Conservation (phyloP, 2,888 invertebrate genomes). For the Parascotia fuliginaria region DNA sequence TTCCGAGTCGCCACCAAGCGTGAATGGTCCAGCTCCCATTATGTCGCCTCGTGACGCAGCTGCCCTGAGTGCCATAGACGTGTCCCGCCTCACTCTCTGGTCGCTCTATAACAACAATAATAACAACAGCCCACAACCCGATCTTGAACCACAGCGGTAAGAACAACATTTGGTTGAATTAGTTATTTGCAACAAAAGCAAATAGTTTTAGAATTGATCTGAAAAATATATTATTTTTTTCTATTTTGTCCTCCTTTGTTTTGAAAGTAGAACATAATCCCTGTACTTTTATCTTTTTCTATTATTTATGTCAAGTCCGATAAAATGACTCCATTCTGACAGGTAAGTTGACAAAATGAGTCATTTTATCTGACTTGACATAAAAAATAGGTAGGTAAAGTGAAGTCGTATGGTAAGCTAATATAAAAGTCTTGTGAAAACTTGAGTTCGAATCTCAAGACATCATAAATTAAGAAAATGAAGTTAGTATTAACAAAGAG, state of each 20-base stretch:
- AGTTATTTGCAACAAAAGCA: too few relatives aligned
- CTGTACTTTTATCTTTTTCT: too few relatives aligned
- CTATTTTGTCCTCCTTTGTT: too few relatives aligned
- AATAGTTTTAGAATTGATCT: too few relatives aligned
- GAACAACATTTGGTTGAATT: conserved; percentile 23
- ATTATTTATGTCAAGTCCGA: too few relatives aligned
- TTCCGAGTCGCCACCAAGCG: conserved; percentile 78
- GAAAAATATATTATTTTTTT: too few relatives aligned
- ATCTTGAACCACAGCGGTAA: conserved; percentile 79
- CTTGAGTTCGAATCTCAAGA: neutral
- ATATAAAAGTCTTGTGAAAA: neutral
- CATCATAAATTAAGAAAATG: neutral
- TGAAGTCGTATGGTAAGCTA: too few relatives aligned
- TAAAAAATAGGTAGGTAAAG: too few relatives aligned
- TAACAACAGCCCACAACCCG: conserved; percentile 85
- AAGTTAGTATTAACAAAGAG: neutral
- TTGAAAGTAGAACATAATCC: too few relatives aligned
- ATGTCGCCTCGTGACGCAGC: conserved; percentile 79
- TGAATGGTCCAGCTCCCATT: conserved; percentile 78
- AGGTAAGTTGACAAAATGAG: too few relatives aligned
- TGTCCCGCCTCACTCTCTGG: conserved; percentile 93
- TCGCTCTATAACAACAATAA: conserved; percentile 92
- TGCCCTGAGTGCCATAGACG: conserved; percentile 89
- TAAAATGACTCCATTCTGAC: too few relatives aligned
- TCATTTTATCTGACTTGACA: too few relatives aligned